Percentiles rank a stretch among this genome's conserved stretches.
Conservation (phyloP, 2,797 vertebrate species). For the Pseudomugil tenellus region DNA sequence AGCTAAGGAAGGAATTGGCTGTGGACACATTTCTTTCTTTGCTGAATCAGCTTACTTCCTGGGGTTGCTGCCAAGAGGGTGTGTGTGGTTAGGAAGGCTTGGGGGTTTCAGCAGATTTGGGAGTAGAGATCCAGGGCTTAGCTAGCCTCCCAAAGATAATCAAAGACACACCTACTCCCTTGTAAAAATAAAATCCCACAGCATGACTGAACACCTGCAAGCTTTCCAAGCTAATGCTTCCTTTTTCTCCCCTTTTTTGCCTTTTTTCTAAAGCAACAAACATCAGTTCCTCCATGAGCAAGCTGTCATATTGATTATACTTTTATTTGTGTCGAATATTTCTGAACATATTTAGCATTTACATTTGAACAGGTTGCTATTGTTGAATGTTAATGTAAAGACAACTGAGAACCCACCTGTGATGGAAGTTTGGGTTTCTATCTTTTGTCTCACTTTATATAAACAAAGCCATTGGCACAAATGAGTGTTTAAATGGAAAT, state of each 20-base stretch:
- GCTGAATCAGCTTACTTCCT: slow-evolving; percentile 69
- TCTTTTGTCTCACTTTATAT: slow-evolving; percentile 10
- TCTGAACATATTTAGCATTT: slow-evolving; percentile 13
- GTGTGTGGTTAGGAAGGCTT: slow-evolving; percentile 49
- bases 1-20: slow-evolving; percentile 45
- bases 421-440: slow-evolving; percentile 21
- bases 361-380: slow-evolving; percentile 12
- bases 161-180: slow-evolving; percentile 46
- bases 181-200: slow-evolving; percentile 60
- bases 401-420: not conserved
- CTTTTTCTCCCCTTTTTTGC: slow-evolving; percentile 31
- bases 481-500: slow-evolving; percentile 23
- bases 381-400: not conserved
- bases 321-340: slow-evolving; percentile 12
- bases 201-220: slow-evolving; percentile 64
- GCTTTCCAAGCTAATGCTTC: slow-evolving; percentile 33
- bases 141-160: slow-evolving; percentile 50
- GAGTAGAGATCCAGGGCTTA: slow-evolving; percentile 63
- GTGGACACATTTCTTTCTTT: slow-evolving; percentile 40
- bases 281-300: slow-evolving; percentile 5
- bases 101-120: slow-evolving; percentile 50
- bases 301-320: slow-evolving; percentile 18
- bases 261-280: slow-evolving; percentile 10
- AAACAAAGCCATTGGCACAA: slow-evolving; percentile 42
- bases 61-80: slow-evolving; percentile 54